Conservation (phyloP, 2,888 invertebrate species). For the Apodemia zela region DNA sequence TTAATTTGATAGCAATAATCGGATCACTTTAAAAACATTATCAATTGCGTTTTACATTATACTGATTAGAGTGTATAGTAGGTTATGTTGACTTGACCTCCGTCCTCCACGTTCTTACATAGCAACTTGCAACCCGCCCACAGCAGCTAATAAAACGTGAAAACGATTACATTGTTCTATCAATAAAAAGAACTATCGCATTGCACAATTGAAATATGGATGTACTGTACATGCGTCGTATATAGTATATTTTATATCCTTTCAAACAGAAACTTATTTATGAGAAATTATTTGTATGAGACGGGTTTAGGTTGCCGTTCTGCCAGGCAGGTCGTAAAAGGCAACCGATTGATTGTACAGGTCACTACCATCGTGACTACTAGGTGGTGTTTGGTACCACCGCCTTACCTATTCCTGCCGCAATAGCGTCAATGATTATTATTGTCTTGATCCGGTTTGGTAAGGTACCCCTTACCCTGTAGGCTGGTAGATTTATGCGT, state of each 20-base stretch:
- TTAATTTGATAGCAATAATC: too few relatives aligned
- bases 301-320: too few relatives aligned
- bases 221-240: background rate
- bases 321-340: too few relatives aligned
- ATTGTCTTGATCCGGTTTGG: too few relatives aligned
- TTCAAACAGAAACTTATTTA: background rate
- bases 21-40: too few relatives aligned
- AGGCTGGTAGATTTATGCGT: too few relatives aligned
- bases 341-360: too few relatives aligned
- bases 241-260: background rate
- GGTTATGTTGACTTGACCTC: background rate
- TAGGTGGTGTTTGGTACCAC: too few relatives aligned
- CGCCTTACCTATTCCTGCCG: too few relatives aligned
- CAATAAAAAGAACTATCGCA: background rate
- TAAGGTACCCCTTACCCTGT: too few relatives aligned
- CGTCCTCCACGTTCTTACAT: background rate
- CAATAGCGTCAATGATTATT: too few relatives aligned
- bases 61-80: background rate
- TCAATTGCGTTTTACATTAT: background rate
- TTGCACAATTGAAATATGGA: background rate
- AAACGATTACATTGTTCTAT: slow-evolving; percentile 2
- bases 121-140: background rate
- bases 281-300: background rate
- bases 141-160: background rate
- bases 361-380: too few relatives aligned